Base-by-base conservation (phyloP, 2,888 invertebrate genomes). In the Lottia scabra region DNA sequence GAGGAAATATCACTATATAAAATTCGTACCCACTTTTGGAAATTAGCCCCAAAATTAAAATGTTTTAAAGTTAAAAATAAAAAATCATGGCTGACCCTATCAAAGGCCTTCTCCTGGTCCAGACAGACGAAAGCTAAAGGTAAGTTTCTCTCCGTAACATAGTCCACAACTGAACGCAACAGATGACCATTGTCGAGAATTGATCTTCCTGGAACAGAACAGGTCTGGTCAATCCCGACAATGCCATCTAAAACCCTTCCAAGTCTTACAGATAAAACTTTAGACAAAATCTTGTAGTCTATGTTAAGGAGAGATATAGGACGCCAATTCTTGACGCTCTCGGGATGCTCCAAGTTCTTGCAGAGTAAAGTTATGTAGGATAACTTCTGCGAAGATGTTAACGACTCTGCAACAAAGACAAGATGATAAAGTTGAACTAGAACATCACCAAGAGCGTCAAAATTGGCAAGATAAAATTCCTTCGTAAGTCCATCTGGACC, bases 161-260 rank as follows among this genome's bases (percentile, higher is more conserved):
- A 80, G 70, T 79, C 76, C n/a, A 72, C 19, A 43, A 78, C 71
- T 71, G 76, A 73, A n/a, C 79, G 56, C 2, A 78, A 63, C 23
- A 81, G 63, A 74, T 80, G 78, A 4, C 67, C 64, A 67, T 79
- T 81, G 44, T 82, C 81, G 62, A 77, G 75, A 30, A 79, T 81
- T 19, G 77, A 76, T 19, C 79, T 63, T 12, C 76, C 78, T 27
- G 70, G 71, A n/a, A 80, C 73, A 4, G 75, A 65, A 69, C 81
- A 81, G 27, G 81, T 80, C 78, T 80, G 80, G 65, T 77, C 75
- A 8, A 63, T 45, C 27, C 74, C 69, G 56, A 80, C 71, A 12
- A 81, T 67, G 13, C 71, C 62, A 6, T 67, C 48, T 38, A 80
- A 62, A 38, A 80, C 74, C 12, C 43, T 43, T 12, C 69, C 67